A percentile compares a stretch with the other conserved stretches of the same genome.
phyloP scores from a whole-genome alignment of 1,140 invertebrate genomes.

The Metaphire vulgaris region DNA sequence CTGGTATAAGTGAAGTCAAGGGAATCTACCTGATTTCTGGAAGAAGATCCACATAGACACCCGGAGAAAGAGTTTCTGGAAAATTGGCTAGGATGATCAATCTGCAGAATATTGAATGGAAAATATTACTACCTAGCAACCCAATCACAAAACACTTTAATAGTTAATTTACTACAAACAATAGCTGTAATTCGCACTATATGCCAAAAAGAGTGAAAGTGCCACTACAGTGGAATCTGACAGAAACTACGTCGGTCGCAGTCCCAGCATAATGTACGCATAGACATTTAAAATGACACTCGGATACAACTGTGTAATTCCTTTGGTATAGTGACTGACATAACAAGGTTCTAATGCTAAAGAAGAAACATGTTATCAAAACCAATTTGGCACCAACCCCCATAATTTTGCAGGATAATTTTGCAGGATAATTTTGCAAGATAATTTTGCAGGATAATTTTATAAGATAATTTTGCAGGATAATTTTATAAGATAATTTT shows the following conservation, averaged over 20 bases:
- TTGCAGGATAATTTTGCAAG: no score
- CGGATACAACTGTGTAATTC: no score
- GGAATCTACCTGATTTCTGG: slow-evolving; percentile 47
- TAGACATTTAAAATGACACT: neutral
- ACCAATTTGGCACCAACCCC: no score
- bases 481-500: no score
- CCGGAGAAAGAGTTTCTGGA: slow-evolving; percentile 67
- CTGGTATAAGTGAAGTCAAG: no score
- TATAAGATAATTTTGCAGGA: no score
- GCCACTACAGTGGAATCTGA: neutral
- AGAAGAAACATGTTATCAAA: no score
- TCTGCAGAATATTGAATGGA: slow-evolving; percentile 38
- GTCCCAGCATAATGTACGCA: neutral
- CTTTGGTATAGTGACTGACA: no score
- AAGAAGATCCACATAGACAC: slow-evolving; percentile 58
- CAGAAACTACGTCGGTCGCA: neutral
- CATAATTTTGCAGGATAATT: no score
- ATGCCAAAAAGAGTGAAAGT: neutral
- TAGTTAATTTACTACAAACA: neutral
- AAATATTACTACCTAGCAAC: slow-evolving; percentile 6
- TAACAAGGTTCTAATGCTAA: no score
- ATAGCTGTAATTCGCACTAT: neutral
- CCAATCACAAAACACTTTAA: neutral
- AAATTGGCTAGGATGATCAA: slow-evolving; percentile 66
- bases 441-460: no score